Base-by-base conservation (phyloP, 2,888 invertebrate species). In the Spilosoma lubricipeda region DNA sequence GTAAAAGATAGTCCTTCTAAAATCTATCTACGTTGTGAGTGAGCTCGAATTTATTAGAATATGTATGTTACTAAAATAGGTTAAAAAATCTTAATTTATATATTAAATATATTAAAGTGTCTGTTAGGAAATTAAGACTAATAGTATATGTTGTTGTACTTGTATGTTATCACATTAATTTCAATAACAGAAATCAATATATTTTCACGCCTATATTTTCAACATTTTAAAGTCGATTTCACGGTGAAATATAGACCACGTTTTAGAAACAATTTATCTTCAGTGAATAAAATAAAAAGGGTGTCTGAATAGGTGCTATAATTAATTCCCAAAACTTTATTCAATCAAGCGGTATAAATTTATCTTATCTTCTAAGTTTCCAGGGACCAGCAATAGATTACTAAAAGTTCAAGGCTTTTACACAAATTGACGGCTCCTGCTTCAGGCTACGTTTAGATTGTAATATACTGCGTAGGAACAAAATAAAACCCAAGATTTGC, bases 401-500 rank as follows among this genome's bases (percentile, higher is more conserved):
- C 73, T 74, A 75, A 81, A 76, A 74, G 63, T 66, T 70, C 68
- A 74, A 75, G 74, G 77, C 74, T 78, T 81, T 78, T 74, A 77
- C 70, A 70, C 64, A 80, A 84, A 82, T 84, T 80, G 75, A 70
- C 77, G 74, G 67, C 71, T 77, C 67, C 67, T 59, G 48, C 70
- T 74, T 72, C 64, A 71, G 74, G 70, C 69, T 66, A 70, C 66
- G 69, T 72, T 70, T 23, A 77, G 64, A 80, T 78, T 76, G 81
- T 78, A 77, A 81, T 74, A 77, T 73, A 84, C 71, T 77, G 72
- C 70, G 71, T 75, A 67, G 68, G 67, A 76, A 76, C 64, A 76
- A 80, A 76, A 77, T 84, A 81, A 82, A 81, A 75, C 69, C 76
- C 77, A 75, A 74, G 69, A 67, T 74, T 80, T 82, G 75, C 73